Conservation (phyloP, 2,113 vertebrate species). For the Rhineura floridana region DNA sequence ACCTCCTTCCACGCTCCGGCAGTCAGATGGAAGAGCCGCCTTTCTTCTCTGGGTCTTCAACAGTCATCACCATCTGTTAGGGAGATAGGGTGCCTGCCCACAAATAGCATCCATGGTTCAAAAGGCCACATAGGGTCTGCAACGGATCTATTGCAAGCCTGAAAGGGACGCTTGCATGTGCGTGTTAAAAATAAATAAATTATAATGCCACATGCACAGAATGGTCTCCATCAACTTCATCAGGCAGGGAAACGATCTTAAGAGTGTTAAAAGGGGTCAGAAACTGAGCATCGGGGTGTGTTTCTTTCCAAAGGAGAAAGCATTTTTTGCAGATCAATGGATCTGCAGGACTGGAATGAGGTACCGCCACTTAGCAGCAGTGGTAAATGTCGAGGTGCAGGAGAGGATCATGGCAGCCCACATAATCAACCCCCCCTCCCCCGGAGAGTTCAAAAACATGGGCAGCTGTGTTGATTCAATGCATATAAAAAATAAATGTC, state of each 20-base stretch:
- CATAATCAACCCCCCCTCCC: too few relatives aligned
- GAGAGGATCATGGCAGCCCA: too few relatives aligned
- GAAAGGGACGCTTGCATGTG: neutral
- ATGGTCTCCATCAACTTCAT: neutral
- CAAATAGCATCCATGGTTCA: neutral
- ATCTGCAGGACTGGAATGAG: too few relatives aligned
- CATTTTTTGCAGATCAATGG: too few relatives aligned
- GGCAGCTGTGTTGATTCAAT: too few relatives aligned
- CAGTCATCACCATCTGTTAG: neutral
- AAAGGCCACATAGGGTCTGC: neutral
- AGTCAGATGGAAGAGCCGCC: neutral
- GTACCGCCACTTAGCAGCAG: too few relatives aligned
- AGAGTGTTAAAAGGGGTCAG: neutral
- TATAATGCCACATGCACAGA: neutral
- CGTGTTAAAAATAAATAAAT: too few relatives aligned
- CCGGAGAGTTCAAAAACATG: too few relatives aligned
- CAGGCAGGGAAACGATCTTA: constrained; percentile 28
- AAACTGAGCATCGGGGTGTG: neutral
- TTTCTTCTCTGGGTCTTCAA: neutral
- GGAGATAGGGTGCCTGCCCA: neutral
- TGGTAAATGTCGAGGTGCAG: too few relatives aligned
- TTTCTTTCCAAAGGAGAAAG: too few relatives aligned
- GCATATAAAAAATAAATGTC: too few relatives aligned
- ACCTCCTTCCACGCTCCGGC: neutral
- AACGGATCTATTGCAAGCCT: too few relatives aligned